phyloP scores from a whole-genome alignment of 2,797 vertebrate species.

The Glossophaga mutica region DNA sequence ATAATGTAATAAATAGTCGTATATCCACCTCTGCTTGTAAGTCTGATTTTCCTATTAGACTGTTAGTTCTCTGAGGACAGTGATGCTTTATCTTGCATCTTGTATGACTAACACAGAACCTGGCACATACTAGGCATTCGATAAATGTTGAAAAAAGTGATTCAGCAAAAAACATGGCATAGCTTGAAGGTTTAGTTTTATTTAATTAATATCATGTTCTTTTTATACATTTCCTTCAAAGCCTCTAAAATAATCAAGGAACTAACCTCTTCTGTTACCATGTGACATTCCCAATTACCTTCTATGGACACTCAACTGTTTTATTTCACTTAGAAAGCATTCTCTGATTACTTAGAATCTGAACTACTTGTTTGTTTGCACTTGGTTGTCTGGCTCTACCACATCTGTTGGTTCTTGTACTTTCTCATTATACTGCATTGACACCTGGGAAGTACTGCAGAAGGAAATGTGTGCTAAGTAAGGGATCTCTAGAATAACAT shows the following conservation, averaged over 20 bases:
- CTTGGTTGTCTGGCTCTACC: background rate
- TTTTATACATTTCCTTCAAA: constrained; percentile 12
- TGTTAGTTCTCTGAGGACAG: background rate
- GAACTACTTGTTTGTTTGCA: background rate
- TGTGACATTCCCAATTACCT: background rate
- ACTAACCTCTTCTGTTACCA: background rate
- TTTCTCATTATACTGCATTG: background rate
- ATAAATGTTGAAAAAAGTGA: background rate
- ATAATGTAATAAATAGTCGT: background rate
- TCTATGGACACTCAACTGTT: background rate
- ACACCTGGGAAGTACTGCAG: background rate
- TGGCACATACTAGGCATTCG: background rate
- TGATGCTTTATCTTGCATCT: background rate
- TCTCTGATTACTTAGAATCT: background rate
- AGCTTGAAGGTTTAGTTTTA: background rate
- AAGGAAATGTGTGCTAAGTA: background rate
- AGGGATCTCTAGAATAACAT: background rate
- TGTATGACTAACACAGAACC: background rate
- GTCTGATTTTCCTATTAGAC: background rate
- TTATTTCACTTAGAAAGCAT: background rate
- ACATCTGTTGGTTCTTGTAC: background rate
- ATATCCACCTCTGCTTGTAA: background rate
- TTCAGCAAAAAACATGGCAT: background rate
- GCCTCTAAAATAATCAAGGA: background rate
- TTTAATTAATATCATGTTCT: background rate